Evolutionary conservation across 2,888 invertebrate species (phyloP).

Genomic region (Amaurobius ferox): DNA sequence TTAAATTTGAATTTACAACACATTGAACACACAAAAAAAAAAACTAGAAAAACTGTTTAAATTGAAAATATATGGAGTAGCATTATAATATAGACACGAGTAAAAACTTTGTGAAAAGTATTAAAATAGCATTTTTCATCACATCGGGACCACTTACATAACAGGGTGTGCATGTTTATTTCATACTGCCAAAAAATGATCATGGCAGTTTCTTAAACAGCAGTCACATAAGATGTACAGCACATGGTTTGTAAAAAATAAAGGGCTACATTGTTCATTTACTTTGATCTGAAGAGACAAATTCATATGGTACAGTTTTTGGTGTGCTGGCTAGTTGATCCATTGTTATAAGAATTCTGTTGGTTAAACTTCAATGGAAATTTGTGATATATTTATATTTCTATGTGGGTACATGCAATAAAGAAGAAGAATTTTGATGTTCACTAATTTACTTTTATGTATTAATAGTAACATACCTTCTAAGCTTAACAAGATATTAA

Average conservation of each 20-base stretch:
- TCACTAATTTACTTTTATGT: too few species aligned
- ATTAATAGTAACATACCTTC: too few species aligned
- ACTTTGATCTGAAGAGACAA: slow-evolving; percentile 56
- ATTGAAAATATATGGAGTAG: too few species aligned
- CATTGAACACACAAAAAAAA: too few species aligned
- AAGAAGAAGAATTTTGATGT: too few species aligned
- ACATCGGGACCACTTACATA: slow-evolving; percentile 67
- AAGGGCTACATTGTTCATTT: slow-evolving; percentile 57
- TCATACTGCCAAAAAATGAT: slow-evolving; percentile 20
- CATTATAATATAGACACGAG: neutral
- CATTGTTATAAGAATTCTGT: neutral
- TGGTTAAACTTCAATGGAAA: neutral
- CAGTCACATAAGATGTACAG: slow-evolving; percentile 57
- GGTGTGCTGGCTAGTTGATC: slow-evolving; percentile 41
- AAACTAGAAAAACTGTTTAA: too few species aligned
- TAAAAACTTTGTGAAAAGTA: slow-evolving; percentile 49
- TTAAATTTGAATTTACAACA: too few species aligned
- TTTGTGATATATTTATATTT: too few species aligned
- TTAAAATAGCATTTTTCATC: slow-evolving; percentile 66
- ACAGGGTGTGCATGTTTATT: slow-evolving; percentile 68
- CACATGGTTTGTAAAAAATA: slow-evolving; percentile 58
- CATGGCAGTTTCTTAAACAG: slow-evolving; percentile 23
- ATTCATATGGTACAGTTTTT: slow-evolving; percentile 68
- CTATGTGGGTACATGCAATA: too few species aligned
- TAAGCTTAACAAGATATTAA: too few species aligned